Conservation (phyloP, 2,797 vertebrate genomes). For the Pseudochaenichthys georgianus region DNA sequence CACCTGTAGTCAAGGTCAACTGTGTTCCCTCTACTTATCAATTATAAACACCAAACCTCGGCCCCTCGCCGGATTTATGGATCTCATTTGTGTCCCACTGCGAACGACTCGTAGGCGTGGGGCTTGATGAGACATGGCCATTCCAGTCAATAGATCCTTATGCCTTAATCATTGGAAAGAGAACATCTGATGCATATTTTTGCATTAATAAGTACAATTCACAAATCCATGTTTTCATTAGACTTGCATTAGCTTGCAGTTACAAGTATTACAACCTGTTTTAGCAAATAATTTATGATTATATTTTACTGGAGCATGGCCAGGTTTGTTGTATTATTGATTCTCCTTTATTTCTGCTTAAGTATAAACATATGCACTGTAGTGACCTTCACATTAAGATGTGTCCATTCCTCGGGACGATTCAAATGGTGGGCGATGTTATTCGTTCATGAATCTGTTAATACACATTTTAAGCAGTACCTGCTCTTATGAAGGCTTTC, state of each 20-base stretch:
- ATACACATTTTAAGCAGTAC: slow-evolving; percentile 10
- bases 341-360: slow-evolving; percentile 41
- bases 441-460: slow-evolving; percentile 3
- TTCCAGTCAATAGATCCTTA: slow-evolving; percentile 36
- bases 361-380: slow-evolving; percentile 7
- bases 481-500: neutral
- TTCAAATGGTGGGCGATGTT: neutral
- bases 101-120: slow-evolving; percentile 24
- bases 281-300: slow-evolving; percentile 47
- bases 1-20: slow-evolving; percentile 79
- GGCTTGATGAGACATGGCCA: slow-evolving; percentile 27
- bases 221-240: slow-evolving; percentile 12
- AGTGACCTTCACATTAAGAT: slow-evolving; percentile 35
- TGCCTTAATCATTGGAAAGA: slow-evolving; percentile 38
- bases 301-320: slow-evolving; percentile 27
- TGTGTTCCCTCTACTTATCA: slow-evolving; percentile 74
- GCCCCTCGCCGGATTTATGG: slow-evolving; percentile 35
- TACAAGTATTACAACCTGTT: neutral
- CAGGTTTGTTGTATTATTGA: slow-evolving; percentile 44
- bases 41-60: slow-evolving; percentile 70
- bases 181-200: slow-evolving; percentile 24
- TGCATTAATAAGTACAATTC: slow-evolving; percentile 19
- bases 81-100: slow-evolving; percentile 40
- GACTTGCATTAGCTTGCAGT: neutral
- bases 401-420: slow-evolving; percentile 5